Evolutionary conservation across 2,888 invertebrate species (phyloP), one percentile per base, ranked within the genome.

Genomic region (Apotomis capreana): DNA sequence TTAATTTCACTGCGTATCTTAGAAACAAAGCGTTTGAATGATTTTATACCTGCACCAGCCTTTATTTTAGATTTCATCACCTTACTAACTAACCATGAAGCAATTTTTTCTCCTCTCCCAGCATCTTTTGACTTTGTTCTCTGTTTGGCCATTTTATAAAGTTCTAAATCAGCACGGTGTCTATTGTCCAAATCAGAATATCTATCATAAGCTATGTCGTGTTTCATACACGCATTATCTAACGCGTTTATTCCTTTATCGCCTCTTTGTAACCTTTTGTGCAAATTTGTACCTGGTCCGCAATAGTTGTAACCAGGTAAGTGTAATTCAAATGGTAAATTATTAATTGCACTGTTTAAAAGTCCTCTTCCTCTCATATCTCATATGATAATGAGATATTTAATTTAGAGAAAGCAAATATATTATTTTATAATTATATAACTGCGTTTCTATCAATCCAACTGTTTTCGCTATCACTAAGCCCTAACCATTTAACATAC

Each of bases 21-120:
- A 15, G 61, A 61, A 10, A 61, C 26, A 0, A 61, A 61, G 1
- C 12, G 15, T 26, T 61, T 61, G 46, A 61, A 61, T 61, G 61
- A 61, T 61, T 61, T 61, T 61, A 61, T 49, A 15, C 61, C 49
- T 36, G 61, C 61, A 49, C 61, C 61, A 26, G 61, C 61, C 15
- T 61, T 49, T 12, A 61, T 49, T 61, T 61, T 61, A 13, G 60
- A 60, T 60, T 60, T 60, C 60, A 60, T 60, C 4, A 60, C 44
- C 46, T 60, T 60, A 13, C 61, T 61, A 15, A 61, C 61, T 61
- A 61, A 9, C 61, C 61, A 61, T 4, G 61, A 61, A 15, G 49
- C 61, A 4, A 51, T 15, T 36, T 61, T 61, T 61, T 61, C 61
- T 26, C 61, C 49, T 61, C 5, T 61, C 44, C 61, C 49, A 5